Conservation (phyloP, 2,113 vertebrate genomes). For the Chionodraco myersi region DNA sequence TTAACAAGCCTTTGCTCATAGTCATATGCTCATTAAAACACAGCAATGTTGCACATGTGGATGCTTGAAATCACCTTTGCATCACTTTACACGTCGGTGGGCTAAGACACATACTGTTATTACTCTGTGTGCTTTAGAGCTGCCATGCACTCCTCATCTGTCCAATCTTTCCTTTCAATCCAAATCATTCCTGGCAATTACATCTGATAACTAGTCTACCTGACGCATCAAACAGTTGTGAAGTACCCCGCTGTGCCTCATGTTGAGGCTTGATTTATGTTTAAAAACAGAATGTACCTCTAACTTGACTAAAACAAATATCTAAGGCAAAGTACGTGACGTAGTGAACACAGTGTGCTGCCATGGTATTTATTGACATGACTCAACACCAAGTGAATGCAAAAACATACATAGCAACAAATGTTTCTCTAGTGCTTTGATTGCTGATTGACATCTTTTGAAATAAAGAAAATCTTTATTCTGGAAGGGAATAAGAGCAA, state of each 20-base stretch:
- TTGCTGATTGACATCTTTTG: slow-evolving; percentile 38
- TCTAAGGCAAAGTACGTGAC: slow-evolving; percentile 41
- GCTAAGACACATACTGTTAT: slow-evolving; percentile 6
- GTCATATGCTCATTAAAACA: slow-evolving; percentile 34
- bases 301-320: slow-evolving; percentile 41
- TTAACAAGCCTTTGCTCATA: slow-evolving; percentile 20
- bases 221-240: slow-evolving; percentile 40
- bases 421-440: slow-evolving; percentile 19
- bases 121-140: slow-evolving; percentile 22
- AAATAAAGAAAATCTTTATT: slow-evolving; percentile 34
- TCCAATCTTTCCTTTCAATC: slow-evolving; percentile 23
- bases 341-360: slow-evolving; percentile 63
- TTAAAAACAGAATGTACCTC: slow-evolving; percentile 41
- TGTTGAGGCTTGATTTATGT: slow-evolving; percentile 35
- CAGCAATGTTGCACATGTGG: neutral
- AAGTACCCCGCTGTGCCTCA: slow-evolving; percentile 23
- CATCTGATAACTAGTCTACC: slow-evolving; percentile 13
- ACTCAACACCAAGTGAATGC: slow-evolving; percentile 36
- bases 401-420: slow-evolving; percentile 24
- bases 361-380: slow-evolving; percentile 61
- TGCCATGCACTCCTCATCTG: slow-evolving; percentile 20
- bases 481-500: slow-evolving; percentile 52
- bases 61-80: slow-evolving; percentile 23
- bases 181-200: neutral
- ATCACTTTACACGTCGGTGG: neutral